A percentile compares a stretch with the other conserved stretches of the same genome.
Evolutionary conservation across 37 sponge, comb jelly and placozoan genomes (phyloP).

Genomic region (Theonella swinhoei): DNA sequence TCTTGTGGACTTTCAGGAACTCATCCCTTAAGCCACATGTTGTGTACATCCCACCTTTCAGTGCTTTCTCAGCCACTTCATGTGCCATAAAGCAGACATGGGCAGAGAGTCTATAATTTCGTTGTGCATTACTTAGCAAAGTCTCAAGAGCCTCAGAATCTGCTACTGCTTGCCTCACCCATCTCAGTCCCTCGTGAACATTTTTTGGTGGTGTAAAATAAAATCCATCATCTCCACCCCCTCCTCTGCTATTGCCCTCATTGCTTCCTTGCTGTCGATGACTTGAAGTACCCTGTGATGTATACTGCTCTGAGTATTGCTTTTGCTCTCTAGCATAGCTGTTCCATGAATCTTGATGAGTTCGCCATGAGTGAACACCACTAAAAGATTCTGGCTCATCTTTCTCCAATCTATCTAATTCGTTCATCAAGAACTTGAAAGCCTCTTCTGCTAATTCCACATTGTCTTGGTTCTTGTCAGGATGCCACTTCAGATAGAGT

Average conservation of each 20-base stretch:
- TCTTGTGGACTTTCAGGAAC: slow-evolving; percentile 4
- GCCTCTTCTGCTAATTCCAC: slow-evolving; percentile 26
- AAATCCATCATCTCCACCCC: not conserved
- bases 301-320: too few relatives aligned
- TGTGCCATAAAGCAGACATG: too few relatives aligned
- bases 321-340: too few relatives aligned
- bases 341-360: too few relatives aligned
- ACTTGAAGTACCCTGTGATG: too few relatives aligned
- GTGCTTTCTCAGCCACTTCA: slow-evolving; percentile 57
- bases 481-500: slow-evolving; percentile 53
- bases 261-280: too few relatives aligned
- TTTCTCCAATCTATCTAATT: slow-evolving; percentile 25
- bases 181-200: not conserved
- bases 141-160: not conserved
- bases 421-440: slow-evolving; percentile 32
- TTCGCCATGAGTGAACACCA: too few relatives aligned
- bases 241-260: too few relatives aligned
- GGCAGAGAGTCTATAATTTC: not conserved
- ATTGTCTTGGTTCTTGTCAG: slow-evolving; percentile 56
- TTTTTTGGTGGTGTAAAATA: not conserved
- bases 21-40: slow-evolving; percentile 47
- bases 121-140: not conserved
- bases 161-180: not conserved
- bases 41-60: slow-evolving; percentile 46
- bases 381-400: too few relatives aligned